Conservation (phyloP, 2,888 invertebrate genomes). For the Lacanobia oleracea region DNA sequence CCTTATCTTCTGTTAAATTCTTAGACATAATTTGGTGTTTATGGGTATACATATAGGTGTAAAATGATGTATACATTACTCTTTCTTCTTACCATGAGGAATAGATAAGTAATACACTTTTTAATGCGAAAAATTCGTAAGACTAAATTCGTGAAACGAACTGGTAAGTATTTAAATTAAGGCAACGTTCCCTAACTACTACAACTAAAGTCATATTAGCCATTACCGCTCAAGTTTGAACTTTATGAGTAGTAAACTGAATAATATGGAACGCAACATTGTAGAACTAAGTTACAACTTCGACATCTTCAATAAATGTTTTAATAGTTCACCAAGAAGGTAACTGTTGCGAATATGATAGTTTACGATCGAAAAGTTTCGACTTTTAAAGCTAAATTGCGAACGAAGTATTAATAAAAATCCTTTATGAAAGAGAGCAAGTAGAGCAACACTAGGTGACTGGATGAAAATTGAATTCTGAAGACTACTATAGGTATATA, state of each 20-base stretch:
- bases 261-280: constrained; percentile 20
- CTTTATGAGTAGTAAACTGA: constrained; percentile 31
- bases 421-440: too few species aligned
- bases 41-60: too few species aligned
- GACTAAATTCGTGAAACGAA: not conserved
- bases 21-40: not conserved
- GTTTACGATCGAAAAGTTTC: not conserved
- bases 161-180: not conserved
- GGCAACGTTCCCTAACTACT: not conserved
- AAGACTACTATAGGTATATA: not conserved
- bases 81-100: not conserved
- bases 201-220: constrained; percentile 13
- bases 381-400: not conserved
- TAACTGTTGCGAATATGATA: constrained; percentile 11
- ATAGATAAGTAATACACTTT: too few species aligned
- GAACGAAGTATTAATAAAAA: not conserved
- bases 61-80: not conserved
- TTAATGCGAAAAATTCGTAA: not conserved
- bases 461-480: not conserved
- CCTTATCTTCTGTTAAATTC: too few species aligned
- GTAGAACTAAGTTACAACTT: constrained; percentile 25
- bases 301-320: constrained; percentile 30
- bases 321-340: constrained; percentile 2
- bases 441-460: not conserved
- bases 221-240: constrained; percentile 29